phyloP scores from a whole-genome alignment of 2,113 vertebrate species.

The Octodon degus region DNA sequence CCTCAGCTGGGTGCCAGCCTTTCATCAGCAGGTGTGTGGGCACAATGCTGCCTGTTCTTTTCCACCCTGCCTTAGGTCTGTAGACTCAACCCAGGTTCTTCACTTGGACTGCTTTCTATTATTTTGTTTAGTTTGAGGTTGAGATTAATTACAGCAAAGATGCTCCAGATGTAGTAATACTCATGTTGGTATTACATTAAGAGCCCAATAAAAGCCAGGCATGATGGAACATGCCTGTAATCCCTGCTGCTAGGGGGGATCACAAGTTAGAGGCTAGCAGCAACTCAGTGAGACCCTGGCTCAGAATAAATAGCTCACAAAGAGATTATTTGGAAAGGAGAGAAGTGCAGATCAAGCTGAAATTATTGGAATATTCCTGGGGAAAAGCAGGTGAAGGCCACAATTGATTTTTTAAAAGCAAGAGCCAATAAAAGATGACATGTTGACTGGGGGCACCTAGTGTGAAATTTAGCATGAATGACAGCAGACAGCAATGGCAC shows the following conservation, averaged over 20 bases:
- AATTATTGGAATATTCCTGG: neutral
- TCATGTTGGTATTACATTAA: neutral
- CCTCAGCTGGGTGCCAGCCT: neutral
- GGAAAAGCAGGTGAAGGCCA: conserved; percentile 9
- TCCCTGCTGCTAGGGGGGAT: neutral
- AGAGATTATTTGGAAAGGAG: neutral
- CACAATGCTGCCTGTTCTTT: neutral
- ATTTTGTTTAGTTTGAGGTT: neutral
- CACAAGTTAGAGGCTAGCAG: neutral
- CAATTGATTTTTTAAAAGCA: neutral
- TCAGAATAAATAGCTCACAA: neutral
- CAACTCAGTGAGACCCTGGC: neutral
- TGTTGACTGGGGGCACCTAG: neutral
- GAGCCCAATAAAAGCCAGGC: neutral
- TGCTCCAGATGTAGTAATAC: neutral
- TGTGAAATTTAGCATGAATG: neutral
- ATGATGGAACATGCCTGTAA: neutral
- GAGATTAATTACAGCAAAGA: neutral
- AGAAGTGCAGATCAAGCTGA: neutral
- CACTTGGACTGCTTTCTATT: neutral
- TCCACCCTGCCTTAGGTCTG: neutral
- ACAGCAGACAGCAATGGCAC: neutral
- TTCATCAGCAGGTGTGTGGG: neutral
- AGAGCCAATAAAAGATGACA: neutral
- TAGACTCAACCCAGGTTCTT: neutral